phyloP scores from a whole-genome alignment of 2,113 vertebrate genomes.

The Petroica traversi region DNA sequence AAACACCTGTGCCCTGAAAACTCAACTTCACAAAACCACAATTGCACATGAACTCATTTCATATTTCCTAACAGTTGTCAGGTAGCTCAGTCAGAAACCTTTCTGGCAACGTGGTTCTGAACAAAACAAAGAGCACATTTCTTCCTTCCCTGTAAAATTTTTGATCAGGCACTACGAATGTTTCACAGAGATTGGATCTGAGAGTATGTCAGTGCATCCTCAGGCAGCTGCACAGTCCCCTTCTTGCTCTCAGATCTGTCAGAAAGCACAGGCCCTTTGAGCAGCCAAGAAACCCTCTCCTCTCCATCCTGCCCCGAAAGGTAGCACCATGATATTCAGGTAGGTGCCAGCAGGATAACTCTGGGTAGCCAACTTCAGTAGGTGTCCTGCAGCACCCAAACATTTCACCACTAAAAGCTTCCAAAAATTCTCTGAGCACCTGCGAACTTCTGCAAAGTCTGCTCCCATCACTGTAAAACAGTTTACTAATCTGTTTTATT shows the following conservation, averaged over 20 bases:
- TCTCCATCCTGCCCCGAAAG: not conserved
- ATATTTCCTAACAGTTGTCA: not conserved
- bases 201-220: not conserved
- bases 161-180: not conserved
- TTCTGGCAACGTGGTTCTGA: not conserved
- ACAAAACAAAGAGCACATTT: not conserved
- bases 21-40: not conserved
- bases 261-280: not conserved
- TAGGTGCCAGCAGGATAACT: not conserved
- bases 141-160: not conserved
- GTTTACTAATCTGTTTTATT: not conserved
- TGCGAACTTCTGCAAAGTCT: not conserved
- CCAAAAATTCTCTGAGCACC: not conserved
- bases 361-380: rapidly evolving
- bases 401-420: not conserved
- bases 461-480: not conserved
- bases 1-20: not conserved
- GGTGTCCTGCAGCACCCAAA: not conserved
- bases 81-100: not conserved
- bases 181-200: not conserved
- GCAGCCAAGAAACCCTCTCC: not conserved
- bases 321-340: not conserved
- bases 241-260: not conserved
- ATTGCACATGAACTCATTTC: not conserved
- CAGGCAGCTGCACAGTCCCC: not conserved